Evolutionary conservation across 2,797 vertebrate genomes (phyloP), one percentile per base, ranked within the genome.

Genomic region (Spinibarbus caldwelli): DNA sequence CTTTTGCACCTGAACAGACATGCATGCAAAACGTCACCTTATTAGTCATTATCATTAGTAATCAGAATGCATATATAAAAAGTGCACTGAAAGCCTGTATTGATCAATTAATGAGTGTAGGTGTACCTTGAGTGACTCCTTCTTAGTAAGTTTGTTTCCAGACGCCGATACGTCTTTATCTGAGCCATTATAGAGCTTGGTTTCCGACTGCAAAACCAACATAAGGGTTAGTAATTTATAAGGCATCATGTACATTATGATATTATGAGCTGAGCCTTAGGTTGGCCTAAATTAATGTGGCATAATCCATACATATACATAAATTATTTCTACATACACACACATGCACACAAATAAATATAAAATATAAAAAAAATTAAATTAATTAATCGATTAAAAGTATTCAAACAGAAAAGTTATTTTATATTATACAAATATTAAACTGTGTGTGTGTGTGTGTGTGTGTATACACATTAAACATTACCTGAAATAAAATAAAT

Each of bases 131-230:
- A 99, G 98, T 82, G 98, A 99, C 91, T 99, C 98, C 90, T 99
- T 99, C 94, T 99, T 99, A 80, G 97, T 99, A 92, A 99, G 98
- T 90, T 99, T 99, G 94, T 94, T 98, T 90, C 97, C 95, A 86
- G 97, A 94, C 2, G 95, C 86, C 0, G 97, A 96, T 88, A 97
- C 95, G 81, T 99, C 98, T 89, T 97, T 99, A 90, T 99, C 98
- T 5, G 97, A 98, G 89, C 98, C 98, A 96, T 99, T 99, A 94
- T 97, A 99, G 92, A 99, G 95, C 92, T 98, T 99, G 77, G 97
- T 97, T 94, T 99, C 98, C 85, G 98, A 99, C 98, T 99, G 91
- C n/a, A 80, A 38, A 49, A 68, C 5, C 31, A 2, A 78, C 54
- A 59, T 19, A 82, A 26, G n/a, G 1, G 1, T 78, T 59, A 59